Evolutionary conservation across 2,797 vertebrate genomes (phyloP).

Genomic region (Poeciliopsis infans): DNA sequence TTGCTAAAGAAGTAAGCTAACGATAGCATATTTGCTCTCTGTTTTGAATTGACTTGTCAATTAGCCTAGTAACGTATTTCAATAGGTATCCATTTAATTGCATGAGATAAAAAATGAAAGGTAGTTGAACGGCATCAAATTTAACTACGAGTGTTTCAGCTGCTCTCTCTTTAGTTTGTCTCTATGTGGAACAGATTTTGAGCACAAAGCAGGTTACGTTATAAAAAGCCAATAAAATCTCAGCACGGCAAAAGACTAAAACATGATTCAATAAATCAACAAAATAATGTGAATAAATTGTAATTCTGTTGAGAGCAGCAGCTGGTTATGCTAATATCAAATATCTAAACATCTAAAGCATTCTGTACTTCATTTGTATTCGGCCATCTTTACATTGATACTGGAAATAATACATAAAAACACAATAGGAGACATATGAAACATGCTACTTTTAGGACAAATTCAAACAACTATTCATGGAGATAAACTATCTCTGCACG

Average conservation of each 20-base stretch:
- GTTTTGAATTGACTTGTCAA: not conserved
- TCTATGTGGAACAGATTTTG: not conserved
- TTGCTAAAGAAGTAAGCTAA: not conserved
- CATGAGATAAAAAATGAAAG: not conserved
- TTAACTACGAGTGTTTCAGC: not conserved
- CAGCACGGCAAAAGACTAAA: no score
- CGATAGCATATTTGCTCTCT: not conserved
- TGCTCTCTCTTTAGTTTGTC: not conserved
- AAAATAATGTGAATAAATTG: not conserved
- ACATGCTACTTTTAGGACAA: not conserved
- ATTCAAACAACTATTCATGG: not conserved
- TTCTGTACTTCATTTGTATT: not conserved
- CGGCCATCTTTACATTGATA: not conserved
- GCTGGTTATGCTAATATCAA: not conserved
- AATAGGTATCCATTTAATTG: not conserved
- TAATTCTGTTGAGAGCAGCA: not conserved
- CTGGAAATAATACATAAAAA: not conserved
- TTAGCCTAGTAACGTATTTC: no score
- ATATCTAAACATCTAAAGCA: not conserved
- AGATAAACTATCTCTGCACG: not conserved
- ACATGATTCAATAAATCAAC: not conserved
- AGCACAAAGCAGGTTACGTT: not conserved
- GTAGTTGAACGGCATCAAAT: not conserved
- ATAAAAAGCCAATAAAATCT: not conserved
- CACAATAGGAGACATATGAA: not conserved